These are phyloP conservation scores for Thera obeliscata DNA, from an alignment of 2,888 invertebrate genomes.

Conservation along the genomic window DNA sequence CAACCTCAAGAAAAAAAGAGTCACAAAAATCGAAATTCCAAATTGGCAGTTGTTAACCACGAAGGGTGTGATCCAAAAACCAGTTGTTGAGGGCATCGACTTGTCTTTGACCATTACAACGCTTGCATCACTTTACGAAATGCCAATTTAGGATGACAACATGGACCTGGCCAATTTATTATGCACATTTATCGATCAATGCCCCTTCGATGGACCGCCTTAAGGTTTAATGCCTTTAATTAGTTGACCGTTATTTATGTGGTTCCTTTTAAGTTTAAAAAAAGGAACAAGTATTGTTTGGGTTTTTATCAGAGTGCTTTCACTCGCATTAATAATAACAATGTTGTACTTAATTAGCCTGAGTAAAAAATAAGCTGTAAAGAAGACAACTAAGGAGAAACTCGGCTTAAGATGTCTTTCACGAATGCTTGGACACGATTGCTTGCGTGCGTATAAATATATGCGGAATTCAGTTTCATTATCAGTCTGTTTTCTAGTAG, in stretches of 20 bases:
- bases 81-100: slow-evolving; percentile 69
- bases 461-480: slow-evolving; percentile 84
- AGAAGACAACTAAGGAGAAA: slow-evolving; percentile 66
- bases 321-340: slow-evolving; percentile 21
- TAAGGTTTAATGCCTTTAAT: slow-evolving; percentile 52
- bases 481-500: slow-evolving; percentile 75
- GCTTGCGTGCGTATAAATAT: slow-evolving; percentile 81
- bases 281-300: slow-evolving; percentile 3
- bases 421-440: slow-evolving; percentile 77
- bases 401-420: slow-evolving; percentile 69
- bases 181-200: slow-evolving; percentile 59
- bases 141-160: slow-evolving; percentile 54
- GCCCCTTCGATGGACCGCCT: slow-evolving; percentile 46
- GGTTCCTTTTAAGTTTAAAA: slow-evolving; percentile 5
- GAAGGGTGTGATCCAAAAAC: slow-evolving; percentile 59
- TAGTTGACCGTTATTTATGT: slow-evolving; percentile 44
- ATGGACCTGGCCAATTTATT: slow-evolving; percentile 59
- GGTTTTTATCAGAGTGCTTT: slow-evolving; percentile 9
- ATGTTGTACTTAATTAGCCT: slow-evolving; percentile 29
- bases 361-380: slow-evolving; percentile 29
- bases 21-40: slow-evolving; percentile 38
- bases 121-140: slow-evolving; percentile 68
- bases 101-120: slow-evolving; percentile 67
- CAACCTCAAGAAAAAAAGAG: slow-evolving; percentile 13
- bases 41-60: slow-evolving; percentile 42